Base-by-base conservation (phyloP, 2,888 invertebrate species). In the Diarsia mendica region DNA sequence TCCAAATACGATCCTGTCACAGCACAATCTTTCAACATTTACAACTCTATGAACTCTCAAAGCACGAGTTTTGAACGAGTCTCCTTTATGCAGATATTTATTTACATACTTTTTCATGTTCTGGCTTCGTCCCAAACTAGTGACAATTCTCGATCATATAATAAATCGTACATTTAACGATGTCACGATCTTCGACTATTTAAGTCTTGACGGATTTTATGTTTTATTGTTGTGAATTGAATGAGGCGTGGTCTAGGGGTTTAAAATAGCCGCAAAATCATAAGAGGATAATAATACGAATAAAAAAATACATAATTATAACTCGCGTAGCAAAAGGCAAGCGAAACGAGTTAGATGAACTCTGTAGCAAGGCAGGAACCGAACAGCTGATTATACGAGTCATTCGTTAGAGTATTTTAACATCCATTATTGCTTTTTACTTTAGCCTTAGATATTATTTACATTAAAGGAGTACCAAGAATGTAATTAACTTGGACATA, bases 21-120 rank as follows among this genome's bases (percentile, higher is more conserved):
- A 68, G 0, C 48, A 44, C 44, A 67, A 72, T 85, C 58, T 71
- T 58, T 64, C 58, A 73, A 61, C 63, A 74, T 76, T 78, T 67
- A 78, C 66, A 71, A 68, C 61, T 51, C 63, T 70, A 78, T 73
- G 72, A 69, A 85, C 20, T 72, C 55, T 51, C 51, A 70, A n/a
- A 53, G 61, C 55, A 65, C 60, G 73, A 79, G 72, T 79, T 83
- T 85, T 71, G 72, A 84, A 85, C 74, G 70, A 53, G 65, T 28
- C 28, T 28, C 2, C 28, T 28, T 28, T 71, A 85, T 79, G 83
- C 71, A 75, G 85, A 79, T 83, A 67, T 64, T 64, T 77, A 84
- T 84, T 83, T 77, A 68, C 83, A 85, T 84, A 84, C 77, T 86
- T 83, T 84, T 83, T 68, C 83, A 68, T 77, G 80, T 86, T 79